Evolutionary conservation across 2,113 vertebrate genomes (phyloP).

Genomic region (Bungarus multicinctus): DNA sequence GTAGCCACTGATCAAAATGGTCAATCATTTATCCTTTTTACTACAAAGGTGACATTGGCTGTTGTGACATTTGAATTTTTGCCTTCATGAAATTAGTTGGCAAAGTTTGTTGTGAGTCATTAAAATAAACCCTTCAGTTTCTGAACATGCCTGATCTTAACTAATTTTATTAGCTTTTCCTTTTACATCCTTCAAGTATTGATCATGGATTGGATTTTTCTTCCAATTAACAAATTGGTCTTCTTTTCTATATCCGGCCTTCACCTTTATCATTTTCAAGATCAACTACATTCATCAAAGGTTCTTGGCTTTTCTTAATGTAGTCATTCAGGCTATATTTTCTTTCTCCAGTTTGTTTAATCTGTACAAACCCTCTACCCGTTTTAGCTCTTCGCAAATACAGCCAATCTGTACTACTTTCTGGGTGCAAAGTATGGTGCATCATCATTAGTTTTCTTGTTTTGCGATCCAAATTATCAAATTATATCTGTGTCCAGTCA

Average conservation of each 20-base stretch:
- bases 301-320: not conserved
- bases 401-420: not conserved
- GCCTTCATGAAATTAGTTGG: not conserved
- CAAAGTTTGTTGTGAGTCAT: not conserved
- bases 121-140: not conserved
- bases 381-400: not conserved
- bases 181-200: not conserved
- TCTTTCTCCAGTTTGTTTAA: not conserved
- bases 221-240: not conserved
- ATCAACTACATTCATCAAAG: not conserved
- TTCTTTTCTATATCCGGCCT: not conserved
- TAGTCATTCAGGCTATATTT: not conserved
- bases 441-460: not conserved
- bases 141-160: not conserved
- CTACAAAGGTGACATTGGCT: not conserved
- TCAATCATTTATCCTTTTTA: not conserved
- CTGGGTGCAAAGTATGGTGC: not conserved
- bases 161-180: not conserved
- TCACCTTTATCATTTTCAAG: not conserved
- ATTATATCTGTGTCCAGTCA: not conserved
- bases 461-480: not conserved
- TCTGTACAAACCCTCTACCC: not conserved
- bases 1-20: not conserved
- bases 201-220: not conserved
- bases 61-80: not conserved